Percentiles rank a stretch among this genome's conserved stretches.
Evolutionary conservation across 2,113 vertebrate species (phyloP).

Genomic region (Poeciliopsis retropinna): DNA sequence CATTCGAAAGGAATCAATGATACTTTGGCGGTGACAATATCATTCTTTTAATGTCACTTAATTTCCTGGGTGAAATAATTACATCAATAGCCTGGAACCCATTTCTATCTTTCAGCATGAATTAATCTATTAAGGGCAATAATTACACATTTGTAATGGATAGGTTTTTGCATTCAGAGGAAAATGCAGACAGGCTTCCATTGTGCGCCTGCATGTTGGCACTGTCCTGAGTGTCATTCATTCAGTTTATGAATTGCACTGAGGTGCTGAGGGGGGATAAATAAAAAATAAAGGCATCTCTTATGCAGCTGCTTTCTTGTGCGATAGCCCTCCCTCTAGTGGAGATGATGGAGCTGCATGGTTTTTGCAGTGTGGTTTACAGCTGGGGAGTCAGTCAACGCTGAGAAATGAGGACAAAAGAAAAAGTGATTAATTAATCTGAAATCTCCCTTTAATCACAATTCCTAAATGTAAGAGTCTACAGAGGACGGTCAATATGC

Average conservation of each 20-base stretch:
- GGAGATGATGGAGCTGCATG: slow-evolving; percentile 62
- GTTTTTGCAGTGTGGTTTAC: slow-evolving; percentile 47
- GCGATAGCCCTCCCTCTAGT: slow-evolving; percentile 84
- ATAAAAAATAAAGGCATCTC: slow-evolving; percentile 64
- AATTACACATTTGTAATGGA: slow-evolving; percentile 73
- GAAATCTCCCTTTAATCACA: background rate
- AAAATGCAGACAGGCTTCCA: slow-evolving; percentile 54
- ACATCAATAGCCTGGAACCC: slow-evolving; percentile 73
- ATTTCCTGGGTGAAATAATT: slow-evolving; percentile 75
- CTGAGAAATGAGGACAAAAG: slow-evolving; percentile 12
- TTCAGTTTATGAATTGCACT: slow-evolving; percentile 70
- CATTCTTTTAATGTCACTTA: slow-evolving; percentile 78
- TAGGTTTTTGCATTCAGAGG: slow-evolving; percentile 57
- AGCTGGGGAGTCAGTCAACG: slow-evolving; percentile 39
- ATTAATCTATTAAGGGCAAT: slow-evolving; percentile 77
- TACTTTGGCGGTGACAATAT: slow-evolving; percentile 74
- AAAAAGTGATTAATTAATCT: background rate
- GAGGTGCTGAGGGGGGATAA: slow-evolving; percentile 50
- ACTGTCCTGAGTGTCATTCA: slow-evolving; percentile 70
- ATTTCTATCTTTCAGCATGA: slow-evolving; percentile 76
- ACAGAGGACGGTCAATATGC: background rate
- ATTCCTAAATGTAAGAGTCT: background rate
- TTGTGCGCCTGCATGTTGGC: slow-evolving; percentile 58
- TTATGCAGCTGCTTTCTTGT: slow-evolving; percentile 69
- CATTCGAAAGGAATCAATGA: slow-evolving; percentile 78